Evolutionary conservation across 2,113 vertebrate genomes (phyloP).

Genomic region (Nycticryphes semicollaris): DNA sequence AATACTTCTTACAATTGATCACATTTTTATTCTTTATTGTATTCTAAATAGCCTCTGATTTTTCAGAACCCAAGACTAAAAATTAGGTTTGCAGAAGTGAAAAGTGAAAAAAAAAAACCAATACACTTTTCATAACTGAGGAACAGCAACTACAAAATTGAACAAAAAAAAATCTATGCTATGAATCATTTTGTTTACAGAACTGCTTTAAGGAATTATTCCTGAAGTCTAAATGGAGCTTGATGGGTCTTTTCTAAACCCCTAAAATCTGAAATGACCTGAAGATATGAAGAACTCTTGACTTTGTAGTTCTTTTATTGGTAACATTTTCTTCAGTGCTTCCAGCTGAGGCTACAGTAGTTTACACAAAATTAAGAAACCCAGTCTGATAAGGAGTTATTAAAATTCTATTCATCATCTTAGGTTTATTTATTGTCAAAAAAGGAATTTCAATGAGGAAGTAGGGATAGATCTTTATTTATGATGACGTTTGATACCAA

Average conservation of each 20-base stretch:
- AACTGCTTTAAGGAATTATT: conserved; percentile 18
- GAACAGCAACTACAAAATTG: neutral
- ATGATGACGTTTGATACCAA: neutral
- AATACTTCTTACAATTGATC: conserved; percentile 73
- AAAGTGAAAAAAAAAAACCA: conserved; percentile 43
- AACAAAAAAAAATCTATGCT: neutral
- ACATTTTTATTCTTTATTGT: conserved; percentile 72
- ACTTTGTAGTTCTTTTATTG: neutral
- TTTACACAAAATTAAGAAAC: neutral
- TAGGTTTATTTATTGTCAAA: neutral
- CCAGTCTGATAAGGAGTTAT: neutral
- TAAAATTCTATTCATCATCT: neutral
- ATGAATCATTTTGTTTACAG: conserved; percentile 16
- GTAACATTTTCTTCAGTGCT: neutral
- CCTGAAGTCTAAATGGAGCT: neutral
- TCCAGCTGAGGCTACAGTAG: neutral
- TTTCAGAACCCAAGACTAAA: conserved; percentile 63
- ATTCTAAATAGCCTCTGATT: conserved; percentile 70
- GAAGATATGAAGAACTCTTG: neutral
- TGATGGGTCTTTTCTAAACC: neutral
- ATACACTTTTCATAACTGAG: neutral
- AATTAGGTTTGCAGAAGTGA: conserved; percentile 50
- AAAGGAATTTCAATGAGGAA: neutral
- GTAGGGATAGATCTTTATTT: neutral
- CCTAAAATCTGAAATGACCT: neutral